Evolutionary conservation across 1,140 invertebrate species (phyloP).

Genomic region (Apocrypta bakeri): DNA sequence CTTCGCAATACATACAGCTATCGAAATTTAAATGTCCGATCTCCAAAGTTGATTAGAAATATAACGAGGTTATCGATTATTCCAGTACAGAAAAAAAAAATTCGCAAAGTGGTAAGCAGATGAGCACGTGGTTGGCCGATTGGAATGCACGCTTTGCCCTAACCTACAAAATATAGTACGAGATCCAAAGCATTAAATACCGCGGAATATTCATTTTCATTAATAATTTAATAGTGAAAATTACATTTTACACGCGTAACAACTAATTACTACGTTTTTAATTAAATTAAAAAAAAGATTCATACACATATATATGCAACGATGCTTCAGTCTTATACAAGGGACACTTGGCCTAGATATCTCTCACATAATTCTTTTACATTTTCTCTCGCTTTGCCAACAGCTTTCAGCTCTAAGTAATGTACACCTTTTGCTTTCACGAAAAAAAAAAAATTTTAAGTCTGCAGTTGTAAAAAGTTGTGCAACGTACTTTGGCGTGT

Average conservation of each 20-base stretch:
- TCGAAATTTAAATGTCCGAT: neutral
- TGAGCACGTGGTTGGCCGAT: neutral
- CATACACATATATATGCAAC: neutral
- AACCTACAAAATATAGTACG: neutral
- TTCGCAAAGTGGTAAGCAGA: neutral
- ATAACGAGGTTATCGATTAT: no score
- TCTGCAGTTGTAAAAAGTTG: no score
- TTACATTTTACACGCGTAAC: no score
- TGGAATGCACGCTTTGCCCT: neutral
- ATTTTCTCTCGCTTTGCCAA: neutral
- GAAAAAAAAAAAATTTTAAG: neutral
- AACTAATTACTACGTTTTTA: no score
- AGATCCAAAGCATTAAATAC: no score
- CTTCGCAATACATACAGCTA: neutral
- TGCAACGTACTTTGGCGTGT: neutral
- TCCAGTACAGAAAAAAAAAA: no score
- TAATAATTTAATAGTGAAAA: no score
- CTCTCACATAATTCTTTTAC: no score
- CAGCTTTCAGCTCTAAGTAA: neutral
- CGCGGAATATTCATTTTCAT: no score
- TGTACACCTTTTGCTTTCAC: neutral
- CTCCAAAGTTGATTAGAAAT: no score
- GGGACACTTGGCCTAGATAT: neutral
- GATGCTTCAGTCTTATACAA: no score
- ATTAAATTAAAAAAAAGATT: no score